Percentiles rank a stretch among this genome's conserved stretches.
These are phyloP conservation scores for Cosmopolites sordidus DNA, from an alignment of 2,888 invertebrate genomes.

Conservation along the genomic window DNA sequence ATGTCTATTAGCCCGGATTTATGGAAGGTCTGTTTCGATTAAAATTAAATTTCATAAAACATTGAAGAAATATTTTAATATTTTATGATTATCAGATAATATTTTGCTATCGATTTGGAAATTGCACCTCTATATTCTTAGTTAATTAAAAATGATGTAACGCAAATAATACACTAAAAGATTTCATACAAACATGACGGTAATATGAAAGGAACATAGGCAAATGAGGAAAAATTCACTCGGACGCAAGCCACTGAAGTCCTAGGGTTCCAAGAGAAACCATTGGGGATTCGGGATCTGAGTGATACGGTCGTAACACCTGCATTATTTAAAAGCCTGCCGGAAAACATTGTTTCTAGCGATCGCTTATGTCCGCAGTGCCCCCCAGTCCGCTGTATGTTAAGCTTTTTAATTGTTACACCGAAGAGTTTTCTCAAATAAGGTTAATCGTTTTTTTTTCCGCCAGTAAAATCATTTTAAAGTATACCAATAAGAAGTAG, in stretches of 20 bases:
- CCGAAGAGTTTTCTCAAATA: slow-evolving; percentile 4
- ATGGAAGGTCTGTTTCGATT: too few relatives aligned
- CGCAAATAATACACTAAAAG: too few relatives aligned
- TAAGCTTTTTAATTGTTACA: slow-evolving; percentile 21
- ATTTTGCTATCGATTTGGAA: neutral
- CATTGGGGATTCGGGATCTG: slow-evolving; percentile 35
- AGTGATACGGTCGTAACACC: slow-evolving; percentile 44
- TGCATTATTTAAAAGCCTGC: slow-evolving; percentile 44
- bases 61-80: neutral
- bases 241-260: slow-evolving; percentile 31
- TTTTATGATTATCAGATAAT: neutral
- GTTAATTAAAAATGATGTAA: too few relatives aligned
- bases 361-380: slow-evolving; percentile 36
- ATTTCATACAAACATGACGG: neutral
- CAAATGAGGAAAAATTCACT: slow-evolving; percentile 28
- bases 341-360: slow-evolving; percentile 38
- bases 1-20: too few relatives aligned
- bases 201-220: slow-evolving; percentile 9
- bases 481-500: too few relatives aligned
- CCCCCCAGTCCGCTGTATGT: slow-evolving; percentile 17
- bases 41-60: too few relatives aligned
- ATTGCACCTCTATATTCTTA: too few relatives aligned
- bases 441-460: too few relatives aligned
- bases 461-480: too few relatives aligned
- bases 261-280: slow-evolving; percentile 32